Conservation (phyloP, 2,113 vertebrate species). For the Lathamus discolor region DNA sequence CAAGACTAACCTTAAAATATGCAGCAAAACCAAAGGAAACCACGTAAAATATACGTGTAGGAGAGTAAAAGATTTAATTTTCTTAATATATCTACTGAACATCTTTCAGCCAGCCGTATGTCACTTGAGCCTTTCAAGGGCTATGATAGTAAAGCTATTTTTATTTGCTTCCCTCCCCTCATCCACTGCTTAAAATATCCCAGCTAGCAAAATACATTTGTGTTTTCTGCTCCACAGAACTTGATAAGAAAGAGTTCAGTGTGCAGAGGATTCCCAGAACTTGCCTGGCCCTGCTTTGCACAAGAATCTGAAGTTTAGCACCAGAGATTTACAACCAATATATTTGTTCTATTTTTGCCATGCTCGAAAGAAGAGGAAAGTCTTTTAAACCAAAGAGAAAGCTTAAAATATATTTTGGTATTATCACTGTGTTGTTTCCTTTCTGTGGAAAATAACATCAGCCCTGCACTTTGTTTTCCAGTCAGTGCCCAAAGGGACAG, state of each 20-base stretch:
- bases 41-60: background rate
- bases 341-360: conserved; percentile 14
- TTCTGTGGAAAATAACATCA: background rate
- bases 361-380: background rate
- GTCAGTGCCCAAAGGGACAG: background rate
- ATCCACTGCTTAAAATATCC: conserved; percentile 16
- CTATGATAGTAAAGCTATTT: conserved; percentile 17
- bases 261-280: background rate
- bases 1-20: background rate
- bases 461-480: background rate
- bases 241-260: background rate
- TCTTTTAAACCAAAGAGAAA: background rate
- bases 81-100: background rate
- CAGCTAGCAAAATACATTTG: background rate
- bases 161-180: conserved; percentile 1
- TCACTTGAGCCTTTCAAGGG: background rate
- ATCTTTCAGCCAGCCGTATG: background rate
- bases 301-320: background rate
- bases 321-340: background rate
- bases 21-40: background rate
- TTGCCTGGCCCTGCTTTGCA: background rate
- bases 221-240: background rate
- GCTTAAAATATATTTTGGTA: background rate
- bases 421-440: background rate
- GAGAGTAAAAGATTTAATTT: background rate